Evolutionary conservation across 1,140 invertebrate species (phyloP), one percentile per base, ranked within the genome.

Genomic region (Zaprionus lachaisei): DNA sequence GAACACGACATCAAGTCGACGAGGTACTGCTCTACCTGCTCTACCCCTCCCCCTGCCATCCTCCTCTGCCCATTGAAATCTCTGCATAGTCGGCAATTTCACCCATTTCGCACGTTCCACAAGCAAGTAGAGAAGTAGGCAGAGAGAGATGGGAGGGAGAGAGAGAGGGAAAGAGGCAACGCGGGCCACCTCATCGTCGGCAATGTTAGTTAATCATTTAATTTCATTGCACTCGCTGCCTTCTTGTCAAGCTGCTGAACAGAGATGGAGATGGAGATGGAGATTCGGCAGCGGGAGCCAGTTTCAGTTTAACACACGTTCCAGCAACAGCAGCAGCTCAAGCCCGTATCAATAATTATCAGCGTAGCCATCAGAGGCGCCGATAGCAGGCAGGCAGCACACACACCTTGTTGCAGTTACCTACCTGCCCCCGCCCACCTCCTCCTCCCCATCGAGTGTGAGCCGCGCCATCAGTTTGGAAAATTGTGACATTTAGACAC

Each of bases 401-500:
- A 17, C 71, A 73, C 70, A 77, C 70, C 74, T 73, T 77, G 70
- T 72, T 67, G 54, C 49, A 54, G 44, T 37, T 28, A 24, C 17
- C 34, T 54, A 34, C 34, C 37, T 31, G 28, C 37, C 55, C 15
- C 14, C 54, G 6, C 6, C n/a, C 15, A n/a, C 5, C 20, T 24
- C 11, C 34, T 56, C n/a, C 47, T 31, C 20, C 15, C 26, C 34
- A 20, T 20, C n/a, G 24, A 34, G 17, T 24, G 22, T 63, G 26
- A 17, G 69, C 14, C 63, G 60, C 62, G 58, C 68, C 69, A 82
- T 87, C 70, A 78, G 63, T 75, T 77, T 70, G 77, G 73, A 80
- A 89, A 90, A 90, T 80, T 90, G 85, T 90, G 85, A 90, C 85
- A 90, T 90, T 90, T 90, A 85, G 85, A 77, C 79, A 90, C 76